Conservation (phyloP, 1,140 invertebrate genomes). For the Parapsyche elsis region DNA sequence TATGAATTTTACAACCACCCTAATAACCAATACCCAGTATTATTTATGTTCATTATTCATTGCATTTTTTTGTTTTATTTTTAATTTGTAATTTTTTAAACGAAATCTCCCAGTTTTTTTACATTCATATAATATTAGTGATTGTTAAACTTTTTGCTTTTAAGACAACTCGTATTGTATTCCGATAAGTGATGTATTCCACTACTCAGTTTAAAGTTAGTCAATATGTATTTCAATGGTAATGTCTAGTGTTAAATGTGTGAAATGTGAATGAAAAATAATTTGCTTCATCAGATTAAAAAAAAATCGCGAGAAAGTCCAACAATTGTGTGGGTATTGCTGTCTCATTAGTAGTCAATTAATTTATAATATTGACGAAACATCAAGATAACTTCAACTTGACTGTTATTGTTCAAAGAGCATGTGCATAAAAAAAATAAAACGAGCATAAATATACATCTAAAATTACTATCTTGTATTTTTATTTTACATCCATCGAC, state of each 20-base stretch:
- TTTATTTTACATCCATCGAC: background rate
- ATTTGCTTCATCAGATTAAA: constrained; percentile 37
- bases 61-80: background rate
- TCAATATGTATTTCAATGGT: constrained; percentile 43
- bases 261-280: constrained; percentile 40
- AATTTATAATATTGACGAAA: constrained; percentile 35
- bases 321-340: constrained; percentile 41
- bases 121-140: background rate
- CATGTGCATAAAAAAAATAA: constrained; percentile 40
- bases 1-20: too few species aligned
- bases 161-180: constrained; percentile 17
- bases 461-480: constrained; percentile 10
- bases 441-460: constrained; percentile 28
- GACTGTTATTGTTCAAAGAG: constrained; percentile 42
- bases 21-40: too few species aligned
- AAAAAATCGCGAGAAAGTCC: constrained; percentile 19
- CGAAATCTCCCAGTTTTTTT: constrained; percentile 2
- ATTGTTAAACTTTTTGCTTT: constrained; percentile 8
- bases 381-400: constrained; percentile 35
- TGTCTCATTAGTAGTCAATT: constrained; percentile 45
- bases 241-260: constrained; percentile 47
- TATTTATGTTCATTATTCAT: background rate
- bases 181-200: constrained; percentile 43
- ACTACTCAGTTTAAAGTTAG: constrained; percentile 41
- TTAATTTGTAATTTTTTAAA: background rate